A percentile compares a stretch with the other conserved stretches of the same genome.
phyloP scores from a whole-genome alignment of 2,888 invertebrate genomes.

The Smittia aterrima region DNA sequence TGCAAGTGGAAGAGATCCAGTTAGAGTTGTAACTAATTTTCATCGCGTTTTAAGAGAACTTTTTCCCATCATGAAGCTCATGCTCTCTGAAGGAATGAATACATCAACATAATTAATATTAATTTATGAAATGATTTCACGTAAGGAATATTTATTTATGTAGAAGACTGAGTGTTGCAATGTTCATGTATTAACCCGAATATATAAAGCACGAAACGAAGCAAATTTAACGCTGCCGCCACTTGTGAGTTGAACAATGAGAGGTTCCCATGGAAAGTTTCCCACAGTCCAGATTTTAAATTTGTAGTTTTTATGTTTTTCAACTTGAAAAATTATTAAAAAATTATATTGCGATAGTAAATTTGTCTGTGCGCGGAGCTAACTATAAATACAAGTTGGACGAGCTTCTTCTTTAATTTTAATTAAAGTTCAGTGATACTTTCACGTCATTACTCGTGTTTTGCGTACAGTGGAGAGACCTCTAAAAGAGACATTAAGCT shows the following conservation, averaged over 20 bases:
- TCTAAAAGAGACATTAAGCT: too few species aligned
- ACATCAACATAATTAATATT: conserved; percentile 41
- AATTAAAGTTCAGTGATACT: conserved; percentile 1
- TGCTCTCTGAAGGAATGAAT: conserved; percentile 32
- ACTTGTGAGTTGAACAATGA: conserved; percentile 17
- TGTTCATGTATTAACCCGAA: conserved; percentile 18
- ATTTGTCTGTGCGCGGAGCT: background rate
- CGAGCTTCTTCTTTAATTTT: background rate
- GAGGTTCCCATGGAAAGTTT: conserved; percentile 45
- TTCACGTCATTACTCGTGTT: background rate
- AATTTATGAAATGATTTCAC: conserved; percentile 39
- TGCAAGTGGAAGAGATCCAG: conserved; percentile 19
- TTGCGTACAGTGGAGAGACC: too few species aligned
- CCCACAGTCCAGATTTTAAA: conserved; percentile 45
- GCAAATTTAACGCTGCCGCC: background rate
- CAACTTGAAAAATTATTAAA: conserved; percentile 18
- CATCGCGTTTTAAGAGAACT: background rate
- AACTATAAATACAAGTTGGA: conserved; percentile 15
- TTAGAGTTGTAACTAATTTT: background rate
- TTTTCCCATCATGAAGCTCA: conserved; percentile 35
- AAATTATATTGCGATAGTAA: conserved; percentile 26
- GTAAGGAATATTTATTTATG: conserved; percentile 16
- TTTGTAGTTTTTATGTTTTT: conserved; percentile 13
- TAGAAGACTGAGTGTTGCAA: conserved; percentile 19
- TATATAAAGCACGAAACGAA: conserved; percentile 30